A percentile compares a stretch with the other conserved stretches of the same genome.
These are phyloP conservation scores for Sisyra nigra DNA, from an alignment of 2,888 invertebrate genomes.

Conservation along the genomic window DNA sequence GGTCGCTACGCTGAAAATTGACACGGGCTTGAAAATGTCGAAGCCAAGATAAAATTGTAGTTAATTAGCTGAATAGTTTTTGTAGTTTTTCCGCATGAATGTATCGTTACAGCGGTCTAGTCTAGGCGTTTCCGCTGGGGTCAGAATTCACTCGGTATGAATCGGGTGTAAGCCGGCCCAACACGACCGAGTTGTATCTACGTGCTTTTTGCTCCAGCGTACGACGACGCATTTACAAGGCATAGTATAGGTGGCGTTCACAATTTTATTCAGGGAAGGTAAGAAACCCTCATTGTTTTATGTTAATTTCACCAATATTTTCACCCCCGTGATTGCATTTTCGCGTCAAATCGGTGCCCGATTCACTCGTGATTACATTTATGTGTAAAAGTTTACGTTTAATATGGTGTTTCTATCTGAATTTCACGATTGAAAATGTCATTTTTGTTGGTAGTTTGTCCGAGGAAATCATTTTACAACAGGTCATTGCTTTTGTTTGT, in stretches of 20 bases:
- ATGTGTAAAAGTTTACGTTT: conserved; percentile 3
- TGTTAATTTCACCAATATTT: conserved; percentile 18
- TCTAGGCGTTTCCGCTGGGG: conserved; percentile 17
- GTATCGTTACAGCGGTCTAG: conserved; percentile 5
- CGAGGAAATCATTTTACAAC: conserved; percentile 26
- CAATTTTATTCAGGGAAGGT: conserved; percentile 28
- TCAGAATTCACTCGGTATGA: conserved; percentile 20
- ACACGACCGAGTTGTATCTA: conserved; percentile 22
- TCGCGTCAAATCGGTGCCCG: conserved; percentile 2
- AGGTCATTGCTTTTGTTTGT: conserved; percentile 29
- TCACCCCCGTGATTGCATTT: conserved; percentile 13
- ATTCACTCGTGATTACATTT: conserved; percentile 1
- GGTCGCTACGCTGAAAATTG: too few relatives aligned
- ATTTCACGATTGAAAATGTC: conserved; percentile 14
- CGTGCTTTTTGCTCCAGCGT: conserved; percentile 28
- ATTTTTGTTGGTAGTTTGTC: conserved; percentile 9
- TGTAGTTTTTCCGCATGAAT: conserved; percentile 6
- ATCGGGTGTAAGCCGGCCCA: conserved; percentile 17
- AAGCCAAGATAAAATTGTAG: too few relatives aligned
- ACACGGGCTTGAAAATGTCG: too few relatives aligned
- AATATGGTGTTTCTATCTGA: neutral
- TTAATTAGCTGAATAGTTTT: neutral
- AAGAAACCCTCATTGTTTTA: conserved; percentile 28
- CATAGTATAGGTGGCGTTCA: conserved; percentile 29
- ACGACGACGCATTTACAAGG: conserved; percentile 21